Evolutionary conservation across 2,797 vertebrate species (phyloP), one percentile per base, ranked within the genome.

Genomic region (Tachyglossus aculeatus): DNA sequence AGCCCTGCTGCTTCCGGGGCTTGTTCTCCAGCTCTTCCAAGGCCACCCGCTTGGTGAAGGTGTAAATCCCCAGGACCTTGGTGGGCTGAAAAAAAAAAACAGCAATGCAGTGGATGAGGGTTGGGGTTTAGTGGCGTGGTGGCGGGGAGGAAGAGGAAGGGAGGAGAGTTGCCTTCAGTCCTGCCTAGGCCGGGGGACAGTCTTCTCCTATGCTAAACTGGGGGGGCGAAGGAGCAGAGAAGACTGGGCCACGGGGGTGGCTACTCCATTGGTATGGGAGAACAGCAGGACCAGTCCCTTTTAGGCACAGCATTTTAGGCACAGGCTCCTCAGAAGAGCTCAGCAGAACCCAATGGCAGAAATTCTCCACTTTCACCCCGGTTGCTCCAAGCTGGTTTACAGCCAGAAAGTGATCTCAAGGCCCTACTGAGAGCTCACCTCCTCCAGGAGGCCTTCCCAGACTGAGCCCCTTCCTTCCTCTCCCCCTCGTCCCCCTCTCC

Each of bases 61-160:
- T 99, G 77, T 99, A 99, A 87, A 99, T 99, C 34, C 98, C 98
- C 27, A 99, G 92, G 64, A 99, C 98, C 88, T 99, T 99, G 0
- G 98, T 96, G n/a, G 97, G 97, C 98, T 99, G 79, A 27, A 76
- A 79, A 1, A 29, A n/a, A n/a, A 80, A 54, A 47, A 58, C 8
- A 38, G 25, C 22, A 39, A 53, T 36, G 57, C 11, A 63, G 0
- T 38, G 24, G 12, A 2, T 32, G 8, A 5, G 27, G n/a, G 22
- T 7, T 14, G n/a, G 43, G 41, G 45, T 16, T 3, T 5, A 31
- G 58, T 38, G 63, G 34, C 34, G n/a, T 4, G 21, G 22, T 3
- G n/a, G n/a, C n/a, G n/a, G n/a, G n/a, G 2, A 50, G 18, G 27
- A 21, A 37, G 25, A 47, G 15, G 4, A 21, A 15, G 27, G 24